A percentile compares a stretch with the other conserved stretches of the same genome.
Conservation (phyloP, 2,797 vertebrate genomes). For the Manis javanica region DNA sequence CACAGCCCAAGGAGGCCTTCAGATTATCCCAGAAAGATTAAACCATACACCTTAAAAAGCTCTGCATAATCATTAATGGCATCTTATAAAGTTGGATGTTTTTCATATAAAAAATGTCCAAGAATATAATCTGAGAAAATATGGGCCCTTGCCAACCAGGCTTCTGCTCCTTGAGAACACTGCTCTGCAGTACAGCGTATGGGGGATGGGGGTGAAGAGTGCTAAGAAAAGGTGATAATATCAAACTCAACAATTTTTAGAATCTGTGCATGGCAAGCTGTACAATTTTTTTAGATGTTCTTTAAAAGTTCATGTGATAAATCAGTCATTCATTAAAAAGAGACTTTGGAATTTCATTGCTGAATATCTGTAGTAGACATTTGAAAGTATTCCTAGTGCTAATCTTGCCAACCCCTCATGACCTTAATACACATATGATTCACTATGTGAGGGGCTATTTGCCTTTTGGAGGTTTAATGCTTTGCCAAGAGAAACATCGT, state of each 20-base stretch:
- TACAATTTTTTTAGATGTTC: neutral
- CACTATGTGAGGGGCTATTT: neutral
- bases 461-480: neutral
- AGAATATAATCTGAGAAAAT: neutral
- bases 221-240: neutral
- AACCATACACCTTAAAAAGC: neutral
- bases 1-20: neutral
- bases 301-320: neutral
- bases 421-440: neutral
- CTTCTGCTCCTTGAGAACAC: neutral
- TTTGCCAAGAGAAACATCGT: neutral
- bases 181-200: rapidly evolving
- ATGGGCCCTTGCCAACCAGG: neutral
- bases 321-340: slow-evolving; percentile 19
- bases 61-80: neutral
- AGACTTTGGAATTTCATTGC: neutral
- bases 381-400: neutral
- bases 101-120: neutral
- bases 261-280: neutral
- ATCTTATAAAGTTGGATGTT: neutral
- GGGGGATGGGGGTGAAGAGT: rapidly evolving
- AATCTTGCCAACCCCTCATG: neutral
- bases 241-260: neutral
- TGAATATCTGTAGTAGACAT: neutral
- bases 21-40: neutral